Percentiles rank a stretch among this genome's conserved stretches.
Evolutionary conservation across 2,113 vertebrate genomes (phyloP).

Genomic region (Galbula dea): DNA sequence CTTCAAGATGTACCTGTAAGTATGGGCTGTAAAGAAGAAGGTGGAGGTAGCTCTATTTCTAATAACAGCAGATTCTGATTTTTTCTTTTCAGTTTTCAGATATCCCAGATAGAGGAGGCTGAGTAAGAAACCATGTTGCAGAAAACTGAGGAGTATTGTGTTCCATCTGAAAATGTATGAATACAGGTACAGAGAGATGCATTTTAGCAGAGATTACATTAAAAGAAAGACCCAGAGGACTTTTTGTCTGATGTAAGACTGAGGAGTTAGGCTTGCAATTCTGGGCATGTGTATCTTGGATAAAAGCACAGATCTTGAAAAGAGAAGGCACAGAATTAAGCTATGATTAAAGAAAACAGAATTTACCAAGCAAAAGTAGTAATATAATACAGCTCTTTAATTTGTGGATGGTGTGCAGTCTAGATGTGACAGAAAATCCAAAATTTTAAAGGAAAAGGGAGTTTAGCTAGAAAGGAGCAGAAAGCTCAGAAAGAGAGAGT

Average conservation of each 20-base stretch:
- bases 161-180: not conserved
- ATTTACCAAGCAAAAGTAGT: not conserved
- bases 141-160: not conserved
- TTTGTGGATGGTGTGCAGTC: not conserved
- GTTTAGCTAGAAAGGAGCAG: not conserved
- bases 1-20: not conserved
- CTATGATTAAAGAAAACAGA: conserved; percentile 23
- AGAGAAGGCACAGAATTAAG: not conserved
- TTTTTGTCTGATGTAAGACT: not conserved
- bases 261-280: not conserved
- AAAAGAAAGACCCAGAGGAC: not conserved
- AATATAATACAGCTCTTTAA: not conserved
- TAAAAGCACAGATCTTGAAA: not conserved
- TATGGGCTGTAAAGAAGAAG: not conserved
- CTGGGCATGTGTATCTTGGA: not conserved
- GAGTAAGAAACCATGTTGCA: not conserved
- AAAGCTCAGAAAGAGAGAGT: not conserved
- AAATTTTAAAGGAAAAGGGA: not conserved
- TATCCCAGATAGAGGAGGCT: not conserved
- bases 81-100: not conserved
- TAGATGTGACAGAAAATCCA: conserved; percentile 19
- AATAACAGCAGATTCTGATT: not conserved
- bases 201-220: not conserved
- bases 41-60: not conserved
- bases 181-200: not conserved